Evolutionary conservation across 1,140 invertebrate genomes (phyloP).

Genomic region (Galendromus occidentalis): DNA sequence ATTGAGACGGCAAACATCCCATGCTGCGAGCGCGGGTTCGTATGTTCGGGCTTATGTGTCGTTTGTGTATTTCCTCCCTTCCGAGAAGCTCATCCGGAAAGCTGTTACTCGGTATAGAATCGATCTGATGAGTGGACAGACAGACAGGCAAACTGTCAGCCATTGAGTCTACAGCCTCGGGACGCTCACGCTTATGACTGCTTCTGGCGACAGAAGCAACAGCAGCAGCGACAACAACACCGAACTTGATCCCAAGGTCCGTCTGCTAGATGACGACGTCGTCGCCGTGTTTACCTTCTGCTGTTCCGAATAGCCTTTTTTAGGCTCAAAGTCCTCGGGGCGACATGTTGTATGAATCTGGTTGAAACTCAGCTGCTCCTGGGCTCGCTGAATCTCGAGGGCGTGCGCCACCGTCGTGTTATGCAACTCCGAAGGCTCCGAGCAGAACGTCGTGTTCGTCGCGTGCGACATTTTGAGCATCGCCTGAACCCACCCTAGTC

Average conservation of each 20-base stretch:
- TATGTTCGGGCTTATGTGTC: no score
- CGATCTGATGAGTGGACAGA: no score
- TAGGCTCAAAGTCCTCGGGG: slow-evolving; percentile 5
- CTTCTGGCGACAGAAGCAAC: no score
- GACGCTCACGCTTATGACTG: no score
- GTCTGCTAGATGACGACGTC: not conserved
- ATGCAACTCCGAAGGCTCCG: not conserved
- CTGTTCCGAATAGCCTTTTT: slow-evolving; percentile 8
- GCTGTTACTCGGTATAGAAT: no score
- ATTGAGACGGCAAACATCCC: no score
- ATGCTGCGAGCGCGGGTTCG: no score
- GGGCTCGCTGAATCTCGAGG: not conserved
- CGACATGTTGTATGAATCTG: slow-evolving; percentile 1
- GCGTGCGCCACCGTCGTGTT: slow-evolving; percentile 3
- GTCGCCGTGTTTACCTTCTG: slow-evolving; percentile 9
- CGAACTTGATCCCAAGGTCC: not conserved
- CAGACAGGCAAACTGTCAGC: no score
- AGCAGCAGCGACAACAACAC: not conserved
- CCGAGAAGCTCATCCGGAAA: no score
- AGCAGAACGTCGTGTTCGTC: not conserved
- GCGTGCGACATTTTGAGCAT: slow-evolving; percentile 4
- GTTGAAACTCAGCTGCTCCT: slow-evolving; percentile 2
- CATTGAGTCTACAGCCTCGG: not conserved
- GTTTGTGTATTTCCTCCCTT: no score
- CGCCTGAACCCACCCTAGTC: slow-evolving; percentile 12